Evolutionary conservation across 1,140 invertebrate genomes (phyloP).

Genomic region (Bombus affinis): DNA sequence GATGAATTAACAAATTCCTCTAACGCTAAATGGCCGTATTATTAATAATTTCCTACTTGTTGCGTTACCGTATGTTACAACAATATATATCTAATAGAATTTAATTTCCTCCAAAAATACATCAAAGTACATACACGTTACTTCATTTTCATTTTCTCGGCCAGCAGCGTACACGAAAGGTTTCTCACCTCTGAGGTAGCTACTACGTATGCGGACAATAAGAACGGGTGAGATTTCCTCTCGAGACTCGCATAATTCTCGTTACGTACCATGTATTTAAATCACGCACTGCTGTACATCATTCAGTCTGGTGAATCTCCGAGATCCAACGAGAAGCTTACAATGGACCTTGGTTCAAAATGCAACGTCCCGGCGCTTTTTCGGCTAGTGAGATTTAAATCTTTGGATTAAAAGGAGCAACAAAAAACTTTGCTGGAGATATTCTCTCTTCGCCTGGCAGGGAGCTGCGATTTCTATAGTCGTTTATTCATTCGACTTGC

Average conservation of each 20-base stretch:
- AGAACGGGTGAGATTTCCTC: neutral
- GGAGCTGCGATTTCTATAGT: slow-evolving; percentile 19
- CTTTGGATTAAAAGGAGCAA: slow-evolving; percentile 45
- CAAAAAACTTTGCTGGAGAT: neutral
- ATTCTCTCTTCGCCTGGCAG: neutral
- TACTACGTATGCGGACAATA: neutral
- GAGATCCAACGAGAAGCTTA: neutral
- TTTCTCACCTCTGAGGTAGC: neutral
- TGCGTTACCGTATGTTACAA: neutral
- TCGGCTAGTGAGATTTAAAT: slow-evolving; percentile 28
- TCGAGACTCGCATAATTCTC: slow-evolving; percentile 9
- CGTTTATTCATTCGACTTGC: slow-evolving; percentile 38
- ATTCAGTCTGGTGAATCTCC: slow-evolving; percentile 1
- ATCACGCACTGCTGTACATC: slow-evolving; percentile 23
- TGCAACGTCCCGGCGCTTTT: neutral
- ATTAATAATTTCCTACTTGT: neutral
- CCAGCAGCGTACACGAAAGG: neutral
- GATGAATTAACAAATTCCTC: neutral
- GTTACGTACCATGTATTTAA: slow-evolving; percentile 29
- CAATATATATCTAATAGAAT: neutral
- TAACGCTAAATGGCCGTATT: neutral
- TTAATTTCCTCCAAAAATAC: neutral
- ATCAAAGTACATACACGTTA: neutral
- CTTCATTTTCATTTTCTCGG: neutral
- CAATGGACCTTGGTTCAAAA: slow-evolving; percentile 1